Evolutionary conservation across 2,888 invertebrate species (phyloP).

Genomic region (Noctua fimbriata): DNA sequence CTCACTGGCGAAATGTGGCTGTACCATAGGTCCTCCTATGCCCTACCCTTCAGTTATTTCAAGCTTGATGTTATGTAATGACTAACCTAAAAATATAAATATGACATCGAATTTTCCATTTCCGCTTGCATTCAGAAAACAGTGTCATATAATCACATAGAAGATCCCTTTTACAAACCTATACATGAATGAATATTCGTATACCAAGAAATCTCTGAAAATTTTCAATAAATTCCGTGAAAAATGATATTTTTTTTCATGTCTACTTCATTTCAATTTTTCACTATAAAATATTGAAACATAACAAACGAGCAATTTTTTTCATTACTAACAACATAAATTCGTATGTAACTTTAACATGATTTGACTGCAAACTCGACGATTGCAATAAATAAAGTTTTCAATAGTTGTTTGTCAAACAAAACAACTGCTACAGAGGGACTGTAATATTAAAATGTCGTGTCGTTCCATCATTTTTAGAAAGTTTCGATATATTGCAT

Average conservation of each 20-base stretch:
- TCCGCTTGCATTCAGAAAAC: too few relatives aligned
- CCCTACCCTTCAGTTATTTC: too few relatives aligned
- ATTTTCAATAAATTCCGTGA: not conserved
- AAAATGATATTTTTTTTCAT: not conserved
- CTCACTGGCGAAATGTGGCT: too few relatives aligned
- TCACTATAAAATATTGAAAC: not conserved
- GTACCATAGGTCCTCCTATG: too few relatives aligned
- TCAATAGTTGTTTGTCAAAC: slow-evolving; percentile 43
- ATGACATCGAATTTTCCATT: too few relatives aligned
- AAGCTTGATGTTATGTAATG: too few relatives aligned
- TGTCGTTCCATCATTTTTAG: not conserved
- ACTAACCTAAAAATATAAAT: too few relatives aligned
- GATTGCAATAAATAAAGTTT: slow-evolving; percentile 29
- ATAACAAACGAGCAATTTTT: not conserved
- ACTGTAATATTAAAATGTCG: slow-evolving; percentile 13
- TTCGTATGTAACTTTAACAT: slow-evolving; percentile 4
- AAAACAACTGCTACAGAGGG: slow-evolving; percentile 25
- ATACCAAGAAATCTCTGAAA: not conserved
- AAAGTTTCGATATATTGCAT: not conserved
- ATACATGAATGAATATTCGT: not conserved
- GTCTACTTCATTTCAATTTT: not conserved
- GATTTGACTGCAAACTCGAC: slow-evolving; percentile 13
- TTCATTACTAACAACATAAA: not conserved
- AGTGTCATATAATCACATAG: too few relatives aligned
- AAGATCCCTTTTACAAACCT: not conserved